Base-by-base conservation (phyloP, 2,113 vertebrate genomes). In the Amphiprion ocellaris region DNA sequence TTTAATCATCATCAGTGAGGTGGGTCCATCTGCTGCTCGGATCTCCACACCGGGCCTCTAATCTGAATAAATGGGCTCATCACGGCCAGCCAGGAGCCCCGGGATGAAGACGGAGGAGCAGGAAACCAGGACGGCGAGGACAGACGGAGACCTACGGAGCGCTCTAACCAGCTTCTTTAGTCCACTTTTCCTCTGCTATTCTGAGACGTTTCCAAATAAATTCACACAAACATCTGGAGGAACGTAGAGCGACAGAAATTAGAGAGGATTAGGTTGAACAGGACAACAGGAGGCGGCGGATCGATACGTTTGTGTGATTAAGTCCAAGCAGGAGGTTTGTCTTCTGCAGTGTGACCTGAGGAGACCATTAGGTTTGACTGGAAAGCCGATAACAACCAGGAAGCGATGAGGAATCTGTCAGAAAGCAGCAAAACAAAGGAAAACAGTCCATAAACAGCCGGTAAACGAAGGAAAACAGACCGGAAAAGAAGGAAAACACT, bases 41-140 rank as follows among this genome's bases (percentile, higher is more conserved):
- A 75, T 90, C 87, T 81, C 88, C 78, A 84, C 92, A 89, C 86
- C 6, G 83, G 69, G 77, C 59, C 79, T n/a, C 80, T 95, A 94
- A 95, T 94, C 83, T 87, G 87, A 93, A 95, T 92, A 88, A 90
- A 95, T 95, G 93, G 91, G 82, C 81, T 85, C 83, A 79, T 93
- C 77, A 75, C 79, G 15, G 33, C 12, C 55, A 44, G 28, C 10
- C 47, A 79, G 46, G 78, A 59, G 24, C 15, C 47, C 26, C 15
- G 49, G 28, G 55, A 83, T 66, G 84, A 74, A 79, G 88, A 78
- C 4, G 83, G 77, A 81, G 77, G 54, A 69, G 41, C 49, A 19
- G 3, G 21, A 10, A 65, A 44, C 1, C 24, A 7, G 72, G 54
- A n/a, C 21, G 14, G n/a, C 0, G 21, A 17, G 14, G 58, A 39